A percentile compares a stretch with the other conserved stretches of the same genome.
Conservation (phyloP, 2,797 vertebrate genomes). For the Pelodytes ibericus region DNA sequence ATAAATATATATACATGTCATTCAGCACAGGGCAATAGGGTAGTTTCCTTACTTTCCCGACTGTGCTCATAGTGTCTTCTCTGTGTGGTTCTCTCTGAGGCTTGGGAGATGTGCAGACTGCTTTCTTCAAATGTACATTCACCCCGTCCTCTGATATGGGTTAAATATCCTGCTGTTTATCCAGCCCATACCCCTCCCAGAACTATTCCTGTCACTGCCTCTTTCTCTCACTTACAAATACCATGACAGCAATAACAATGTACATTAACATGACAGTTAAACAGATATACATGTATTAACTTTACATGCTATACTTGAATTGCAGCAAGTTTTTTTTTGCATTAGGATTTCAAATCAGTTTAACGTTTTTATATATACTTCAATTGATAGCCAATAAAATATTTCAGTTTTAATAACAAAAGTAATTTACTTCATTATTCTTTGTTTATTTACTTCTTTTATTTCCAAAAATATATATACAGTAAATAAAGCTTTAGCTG, state of each 20-base stretch:
- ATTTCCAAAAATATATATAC: too few species aligned
- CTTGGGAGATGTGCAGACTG: conserved; percentile 14
- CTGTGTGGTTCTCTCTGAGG: conserved; percentile 5
- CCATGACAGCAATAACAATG: not conserved
- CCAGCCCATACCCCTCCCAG: conserved; percentile 42
- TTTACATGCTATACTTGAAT: not conserved
- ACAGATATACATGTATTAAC: too few species aligned
- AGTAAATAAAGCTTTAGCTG: too few species aligned
- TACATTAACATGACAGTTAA: not conserved
- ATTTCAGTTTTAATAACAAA: not conserved
- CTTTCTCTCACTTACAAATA: not conserved
- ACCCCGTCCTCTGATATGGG: conserved; percentile 23
- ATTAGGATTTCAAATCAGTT: not conserved
- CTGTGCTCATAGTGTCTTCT: conserved; percentile 42
- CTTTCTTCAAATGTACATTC: conserved; percentile 6
- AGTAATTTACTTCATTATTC: too few species aligned
- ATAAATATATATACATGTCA: too few species aligned
- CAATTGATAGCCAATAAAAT: not conserved
- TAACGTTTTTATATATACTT: not conserved
- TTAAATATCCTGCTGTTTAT: conserved; percentile 39
- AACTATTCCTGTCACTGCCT: not conserved
- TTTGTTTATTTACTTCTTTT: too few species aligned
- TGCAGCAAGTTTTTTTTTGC: not conserved
- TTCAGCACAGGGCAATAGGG: not conserved
- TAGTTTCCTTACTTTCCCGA: conserved; percentile 42